phyloP scores from a whole-genome alignment of 92 coral and sea anemone species.

The Palythoa grandis region DNA sequence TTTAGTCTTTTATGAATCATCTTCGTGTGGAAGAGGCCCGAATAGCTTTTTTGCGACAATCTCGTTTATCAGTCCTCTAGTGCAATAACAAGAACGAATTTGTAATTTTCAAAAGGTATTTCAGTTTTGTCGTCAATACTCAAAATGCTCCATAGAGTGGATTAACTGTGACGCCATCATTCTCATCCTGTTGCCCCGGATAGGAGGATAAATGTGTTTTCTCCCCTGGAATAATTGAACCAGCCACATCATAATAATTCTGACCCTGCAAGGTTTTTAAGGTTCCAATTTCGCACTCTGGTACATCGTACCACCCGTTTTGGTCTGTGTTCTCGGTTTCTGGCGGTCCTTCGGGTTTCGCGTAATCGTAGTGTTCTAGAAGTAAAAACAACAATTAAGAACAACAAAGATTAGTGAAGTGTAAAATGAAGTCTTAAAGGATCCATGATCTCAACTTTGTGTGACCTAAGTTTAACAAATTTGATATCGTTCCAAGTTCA shows the following conservation, averaged over 20 bases:
- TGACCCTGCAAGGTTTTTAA: background rate
- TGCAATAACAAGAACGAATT: too few relatives aligned
- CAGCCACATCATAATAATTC: constrained; percentile 26
- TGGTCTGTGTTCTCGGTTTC: background rate
- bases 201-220: background rate
- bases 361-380: constrained; percentile 8
- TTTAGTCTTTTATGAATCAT: too few relatives aligned
- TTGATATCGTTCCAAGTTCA: too few relatives aligned
- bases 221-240: background rate
- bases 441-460: too few relatives aligned
- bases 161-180: background rate
- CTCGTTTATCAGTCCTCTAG: too few relatives aligned
- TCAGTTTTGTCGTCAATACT: background rate
- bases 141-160: background rate
- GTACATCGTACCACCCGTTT: constrained; percentile 18
- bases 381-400: background rate
- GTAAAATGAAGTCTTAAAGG: background rate
- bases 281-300: constrained; percentile 3
- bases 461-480: too few relatives aligned
- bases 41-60: too few relatives aligned
- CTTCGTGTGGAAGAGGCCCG: too few relatives aligned
- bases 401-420: background rate
- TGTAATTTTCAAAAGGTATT: too few relatives aligned
- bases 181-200: background rate
- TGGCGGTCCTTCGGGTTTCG: constrained; percentile 1